Conservation (phyloP, 2,113 vertebrate species). For the Carettochelys insculpta region DNA sequence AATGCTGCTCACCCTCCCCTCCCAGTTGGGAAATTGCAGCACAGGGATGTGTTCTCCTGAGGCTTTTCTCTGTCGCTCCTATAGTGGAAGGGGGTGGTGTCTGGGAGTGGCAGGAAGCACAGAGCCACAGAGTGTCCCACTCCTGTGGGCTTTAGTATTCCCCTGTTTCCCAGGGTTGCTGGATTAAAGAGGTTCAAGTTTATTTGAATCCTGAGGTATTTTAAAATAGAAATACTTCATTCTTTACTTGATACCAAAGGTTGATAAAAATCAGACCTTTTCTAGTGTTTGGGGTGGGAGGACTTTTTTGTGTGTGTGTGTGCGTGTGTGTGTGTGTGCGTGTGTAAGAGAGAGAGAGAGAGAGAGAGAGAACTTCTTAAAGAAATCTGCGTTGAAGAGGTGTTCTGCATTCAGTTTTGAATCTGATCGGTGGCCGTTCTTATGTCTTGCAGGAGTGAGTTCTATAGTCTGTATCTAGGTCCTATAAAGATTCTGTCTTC, state of each 20-base stretch:
- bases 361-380: neutral
- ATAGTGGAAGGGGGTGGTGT: no score
- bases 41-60: no score
- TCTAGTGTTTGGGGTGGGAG: neutral
- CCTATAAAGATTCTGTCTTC: neutral
- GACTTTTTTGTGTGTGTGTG: neutral
- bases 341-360: no score
- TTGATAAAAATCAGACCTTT: neutral
- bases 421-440: neutral
- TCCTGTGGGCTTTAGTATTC: no score
- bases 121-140: no score
- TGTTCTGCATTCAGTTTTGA: neutral
- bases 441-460: neutral
- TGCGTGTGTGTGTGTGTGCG: neutral
- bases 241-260: neutral
- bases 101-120: no score
- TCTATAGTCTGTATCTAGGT: neutral
- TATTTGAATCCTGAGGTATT: neutral
- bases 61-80: no score
- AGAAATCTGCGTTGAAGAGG: neutral
- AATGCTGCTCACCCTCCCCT: no score
- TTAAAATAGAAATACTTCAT: neutral
- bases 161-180: no score
- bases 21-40: no score
- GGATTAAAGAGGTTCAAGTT: no score